These are phyloP conservation scores for Acanthisitta chloris DNA, from an alignment of 2,113 vertebrate genomes.

Conservation along the genomic window DNA sequence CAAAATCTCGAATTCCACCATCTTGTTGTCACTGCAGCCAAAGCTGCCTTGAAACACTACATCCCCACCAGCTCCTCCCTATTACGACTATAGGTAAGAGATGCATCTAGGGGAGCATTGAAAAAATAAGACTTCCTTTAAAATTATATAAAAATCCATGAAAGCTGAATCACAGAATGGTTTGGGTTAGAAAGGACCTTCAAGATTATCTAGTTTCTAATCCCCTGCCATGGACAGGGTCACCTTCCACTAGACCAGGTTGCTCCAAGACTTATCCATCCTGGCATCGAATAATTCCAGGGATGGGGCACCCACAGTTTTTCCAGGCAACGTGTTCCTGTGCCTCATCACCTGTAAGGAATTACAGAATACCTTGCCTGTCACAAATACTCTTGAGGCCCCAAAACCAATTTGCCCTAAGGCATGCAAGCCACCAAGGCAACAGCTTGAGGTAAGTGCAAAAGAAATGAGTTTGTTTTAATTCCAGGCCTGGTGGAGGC, in stretches of 20 bases:
- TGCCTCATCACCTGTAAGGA: not conserved
- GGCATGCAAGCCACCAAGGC: too few relatives aligned
- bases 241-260: not conserved
- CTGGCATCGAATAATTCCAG: not conserved
- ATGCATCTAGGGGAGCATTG: accelerated
- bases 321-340: not conserved
- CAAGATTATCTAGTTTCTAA: accelerated
- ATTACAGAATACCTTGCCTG: too few relatives aligned
- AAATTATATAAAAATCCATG: not conserved
- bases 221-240: accelerated
- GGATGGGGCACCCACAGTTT: not conserved
- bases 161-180: not conserved
- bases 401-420: too few relatives aligned
- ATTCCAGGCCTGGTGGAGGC: too few relatives aligned
- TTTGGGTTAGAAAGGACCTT: not conserved
- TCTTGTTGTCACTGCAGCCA: too few relatives aligned
- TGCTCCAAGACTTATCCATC: not conserved
- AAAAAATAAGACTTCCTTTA: not conserved
- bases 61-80: too few relatives aligned
- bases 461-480: too few relatives aligned
- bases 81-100: not conserved
- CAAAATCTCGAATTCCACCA: too few relatives aligned
- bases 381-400: too few relatives aligned
- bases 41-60: too few relatives aligned
- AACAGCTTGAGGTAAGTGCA: too few relatives aligned